Evolutionary conservation across 2,797 vertebrate species (phyloP), one percentile per base, ranked within the genome.

Genomic region (Oreonectes daqikongensis): DNA sequence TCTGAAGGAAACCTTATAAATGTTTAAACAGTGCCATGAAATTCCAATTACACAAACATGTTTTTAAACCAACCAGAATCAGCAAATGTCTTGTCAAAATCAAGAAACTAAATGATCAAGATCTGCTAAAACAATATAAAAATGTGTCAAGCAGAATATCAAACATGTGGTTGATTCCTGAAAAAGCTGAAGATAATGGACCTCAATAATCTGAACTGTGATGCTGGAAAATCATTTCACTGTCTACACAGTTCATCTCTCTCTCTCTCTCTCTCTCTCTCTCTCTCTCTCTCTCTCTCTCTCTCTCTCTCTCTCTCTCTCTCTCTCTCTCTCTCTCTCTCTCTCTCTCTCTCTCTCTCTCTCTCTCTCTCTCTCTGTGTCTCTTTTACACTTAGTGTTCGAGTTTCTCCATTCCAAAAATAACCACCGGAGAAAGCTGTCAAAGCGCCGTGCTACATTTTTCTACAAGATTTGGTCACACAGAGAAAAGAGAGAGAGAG

Each of bases 341-440:
- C 20, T 26, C 18, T 65, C 32, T 40, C 5, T 42, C 69, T 30
- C 38, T 48, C 1, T 35, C 28, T 61, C 22, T 61, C 17, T 24
- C 20, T 26, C 18, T 65, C 32, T 40, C 5, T 42, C 69, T 30
- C 38, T 48, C 1, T 35, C 28, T n/a, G n/a, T n/a, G n/a, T n/a
- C n/a, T n/a, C n/a, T n/a, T n/a, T n/a, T 26, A 38, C 10, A 28
- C 30, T 52, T 52, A 26, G 14, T 28, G 30, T 17, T 73, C 22
- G 10, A 5, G 18, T 72, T 32, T 73, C 71, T 73, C 5, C 1
- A 14, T 50, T 64, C 71, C 46, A 64, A 52, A 73, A 73, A 73
- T 73, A 73, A 73, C 10, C 30, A 40, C 18, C 9, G 35, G 46
- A 32, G 46, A 73, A 18, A 73, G 30, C 71, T 73, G 71, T 73